Conservation (phyloP, 2,797 vertebrate species). For the Babyrousa celebensis region DNA sequence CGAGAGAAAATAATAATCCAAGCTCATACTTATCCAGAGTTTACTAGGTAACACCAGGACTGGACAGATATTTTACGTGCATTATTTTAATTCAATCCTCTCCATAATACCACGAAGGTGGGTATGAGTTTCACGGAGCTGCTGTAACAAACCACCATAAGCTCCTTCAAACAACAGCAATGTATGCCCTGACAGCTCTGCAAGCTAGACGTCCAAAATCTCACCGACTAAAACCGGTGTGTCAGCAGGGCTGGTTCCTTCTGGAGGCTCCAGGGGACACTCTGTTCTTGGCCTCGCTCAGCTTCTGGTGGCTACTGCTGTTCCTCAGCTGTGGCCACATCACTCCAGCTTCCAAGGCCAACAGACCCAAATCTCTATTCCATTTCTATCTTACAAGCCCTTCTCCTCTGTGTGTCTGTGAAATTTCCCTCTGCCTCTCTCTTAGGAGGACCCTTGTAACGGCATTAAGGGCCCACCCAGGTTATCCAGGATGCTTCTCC, state of each 20-base stretch:
- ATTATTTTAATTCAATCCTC: background rate
- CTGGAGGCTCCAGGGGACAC: background rate
- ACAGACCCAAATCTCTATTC: background rate
- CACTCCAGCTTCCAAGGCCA: background rate
- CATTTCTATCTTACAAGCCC: background rate
- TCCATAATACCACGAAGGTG: background rate
- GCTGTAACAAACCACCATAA: background rate
- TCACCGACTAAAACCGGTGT: background rate
- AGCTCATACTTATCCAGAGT: background rate
- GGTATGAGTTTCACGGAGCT: background rate
- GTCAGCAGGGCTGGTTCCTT: background rate
- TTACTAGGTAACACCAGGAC: background rate
- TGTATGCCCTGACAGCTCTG: background rate
- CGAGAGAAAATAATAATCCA: constrained; percentile 25
- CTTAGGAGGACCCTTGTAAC: background rate
- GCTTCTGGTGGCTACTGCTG: background rate
- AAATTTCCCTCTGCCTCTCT: background rate
- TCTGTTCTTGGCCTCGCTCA: background rate
- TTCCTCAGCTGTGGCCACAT: background rate
- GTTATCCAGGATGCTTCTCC: background rate
- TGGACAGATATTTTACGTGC: background rate
- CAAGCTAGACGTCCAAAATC: background rate
- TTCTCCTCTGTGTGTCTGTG: background rate
- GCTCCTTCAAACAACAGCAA: background rate
- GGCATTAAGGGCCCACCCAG: background rate